Conservation (phyloP, 1,140 invertebrate genomes). For the Pemphigus obesinymphae region DNA sequence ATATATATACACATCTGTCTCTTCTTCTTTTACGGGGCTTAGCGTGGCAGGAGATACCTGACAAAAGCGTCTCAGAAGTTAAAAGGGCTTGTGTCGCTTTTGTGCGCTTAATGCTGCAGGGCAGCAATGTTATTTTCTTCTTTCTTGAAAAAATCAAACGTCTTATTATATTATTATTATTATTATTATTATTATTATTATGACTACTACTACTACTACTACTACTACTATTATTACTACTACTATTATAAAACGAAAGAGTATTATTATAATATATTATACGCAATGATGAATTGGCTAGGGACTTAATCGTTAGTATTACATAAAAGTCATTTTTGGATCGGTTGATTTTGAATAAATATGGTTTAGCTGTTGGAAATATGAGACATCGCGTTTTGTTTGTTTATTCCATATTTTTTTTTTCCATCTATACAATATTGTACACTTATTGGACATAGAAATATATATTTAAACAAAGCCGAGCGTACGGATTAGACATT, state of each 20-base stretch:
- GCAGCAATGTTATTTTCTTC: constrained; percentile 34
- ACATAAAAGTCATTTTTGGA: constrained; percentile 1
- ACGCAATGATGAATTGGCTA: constrained; percentile 25
- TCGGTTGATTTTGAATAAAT: neutral
- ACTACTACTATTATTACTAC: neutral
- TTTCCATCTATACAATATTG: neutral
- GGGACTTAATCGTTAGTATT: neutral
- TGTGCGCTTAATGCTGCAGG: constrained; percentile 36
- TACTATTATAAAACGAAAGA: constrained; percentile 10
- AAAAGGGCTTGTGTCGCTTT: constrained; percentile 40
- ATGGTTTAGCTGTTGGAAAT: neutral
- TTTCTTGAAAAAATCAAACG: constrained; percentile 23
- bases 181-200: constrained; percentile 13
- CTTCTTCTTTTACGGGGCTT: constrained; percentile 29
- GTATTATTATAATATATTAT: no score
- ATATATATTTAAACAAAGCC: no score
- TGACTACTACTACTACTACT: neutral
- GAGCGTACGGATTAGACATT: no score
- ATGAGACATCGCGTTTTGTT: neutral
- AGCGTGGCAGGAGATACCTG: constrained; percentile 6
- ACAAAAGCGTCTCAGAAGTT: constrained; percentile 35
- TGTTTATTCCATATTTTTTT: neutral
- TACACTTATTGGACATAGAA: neutral
- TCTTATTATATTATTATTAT: constrained; percentile 31
- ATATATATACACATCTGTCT: constrained; percentile 12